Evolutionary conservation across 2,888 invertebrate species (phyloP), one percentile per base, ranked within the genome.

Genomic region (Hololepta plana): DNA sequence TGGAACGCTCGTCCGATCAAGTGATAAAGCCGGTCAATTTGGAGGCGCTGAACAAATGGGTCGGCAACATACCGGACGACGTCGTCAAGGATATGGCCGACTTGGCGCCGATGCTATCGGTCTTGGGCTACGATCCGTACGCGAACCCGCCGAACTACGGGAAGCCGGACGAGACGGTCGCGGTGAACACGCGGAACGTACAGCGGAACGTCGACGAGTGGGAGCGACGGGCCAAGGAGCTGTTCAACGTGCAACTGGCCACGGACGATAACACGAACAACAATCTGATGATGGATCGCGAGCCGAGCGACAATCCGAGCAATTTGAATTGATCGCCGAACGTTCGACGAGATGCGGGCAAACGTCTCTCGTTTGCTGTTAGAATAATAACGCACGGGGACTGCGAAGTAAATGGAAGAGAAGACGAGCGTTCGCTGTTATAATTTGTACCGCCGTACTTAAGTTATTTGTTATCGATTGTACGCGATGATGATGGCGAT

Each of bases 21-120:
- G 93, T 98, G 43, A 88, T 96, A 54, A 93, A 95, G 47, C 91
- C 96, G 8, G 82, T 98, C 33, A 96, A 98, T 62, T 63, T 87
- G 47, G 95, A 95, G 57, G 96, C 96, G 24, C 64, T 96, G 36
- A 71, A 73, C 44, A 87, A 85, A 60, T 88, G 87, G 88, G 85
- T 84, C 38, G 85, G 82, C 30, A 69, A 79, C 49, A 69, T 88
- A 48, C 87, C 88, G 44, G 70, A 72, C 12, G 93, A 96, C 59
- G 91, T 95, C 32, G 72, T 90, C 35, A 68, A 69, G 34, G 88
- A 91, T 53, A 88, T 91, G 87, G 76, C 80, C 9, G 74, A 77
- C 42, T 71, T 93, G 43, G 93, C 93, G 36, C 93, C 93, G 32
- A 95, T 95, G 93, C 65, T 95, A 40, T 74, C 79, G 20, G 72